phyloP scores from a whole-genome alignment of 2,113 vertebrate genomes.

The Pollimyrus isidori region DNA sequence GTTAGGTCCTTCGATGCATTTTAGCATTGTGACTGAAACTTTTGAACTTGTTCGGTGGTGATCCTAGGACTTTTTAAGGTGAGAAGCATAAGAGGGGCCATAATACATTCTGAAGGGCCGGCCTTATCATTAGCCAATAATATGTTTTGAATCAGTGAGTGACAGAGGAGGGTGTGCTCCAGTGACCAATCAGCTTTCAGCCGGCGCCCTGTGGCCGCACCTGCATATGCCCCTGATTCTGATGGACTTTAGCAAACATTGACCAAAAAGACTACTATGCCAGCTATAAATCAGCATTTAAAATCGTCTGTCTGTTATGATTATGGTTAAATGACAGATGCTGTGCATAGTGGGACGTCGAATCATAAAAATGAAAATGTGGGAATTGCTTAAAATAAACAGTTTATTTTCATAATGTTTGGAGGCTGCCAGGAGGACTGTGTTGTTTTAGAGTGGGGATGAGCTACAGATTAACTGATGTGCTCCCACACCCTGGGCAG shows the following conservation, averaged over 20 bases:
- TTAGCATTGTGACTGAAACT: background rate
- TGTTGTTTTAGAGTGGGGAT: background rate
- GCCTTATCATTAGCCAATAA: background rate
- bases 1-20: background rate
- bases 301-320: background rate
- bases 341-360: background rate
- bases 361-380: background rate
- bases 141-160: background rate
- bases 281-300: background rate
- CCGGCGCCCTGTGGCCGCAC: background rate
- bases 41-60: background rate
- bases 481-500: slow-evolving; percentile 44
- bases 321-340: background rate
- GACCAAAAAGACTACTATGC: background rate
- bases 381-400: background rate
- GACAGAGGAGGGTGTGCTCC: background rate
- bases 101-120: background rate
- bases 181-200: background rate
- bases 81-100: background rate
- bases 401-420: background rate
- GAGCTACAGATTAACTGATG: background rate
- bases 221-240: background rate
- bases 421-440: background rate
- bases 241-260: background rate
- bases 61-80: too few species aligned